These are phyloP conservation scores for Oxyscelio sp. DNA, from an alignment of 2,888 invertebrate genomes.

Conservation along the genomic window DNA sequence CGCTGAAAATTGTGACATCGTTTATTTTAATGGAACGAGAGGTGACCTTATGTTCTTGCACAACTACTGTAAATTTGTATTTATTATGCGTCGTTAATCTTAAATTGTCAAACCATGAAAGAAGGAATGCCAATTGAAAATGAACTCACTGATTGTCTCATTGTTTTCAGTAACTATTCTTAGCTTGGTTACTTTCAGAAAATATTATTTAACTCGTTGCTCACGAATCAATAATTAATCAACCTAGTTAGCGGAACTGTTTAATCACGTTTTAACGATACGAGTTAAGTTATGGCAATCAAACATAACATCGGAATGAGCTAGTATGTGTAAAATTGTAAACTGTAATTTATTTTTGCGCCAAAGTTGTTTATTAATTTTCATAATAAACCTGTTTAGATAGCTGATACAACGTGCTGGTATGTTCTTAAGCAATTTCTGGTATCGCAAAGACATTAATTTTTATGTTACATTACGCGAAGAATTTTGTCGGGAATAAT, in stretches of 20 bases:
- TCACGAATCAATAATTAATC: constrained; percentile 13
- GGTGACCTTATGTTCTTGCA: constrained; percentile 32
- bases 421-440: constrained; percentile 13
- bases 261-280: background rate
- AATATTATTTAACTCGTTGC: background rate
- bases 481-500: no score
- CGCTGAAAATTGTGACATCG: constrained; percentile 37
- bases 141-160: constrained; percentile 23
- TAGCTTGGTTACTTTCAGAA: background rate
- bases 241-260: constrained; percentile 1
- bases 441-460: background rate
- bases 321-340: constrained; percentile 15
- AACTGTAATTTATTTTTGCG: constrained; percentile 26
- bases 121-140: constrained; percentile 17
- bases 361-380: constrained; percentile 30
- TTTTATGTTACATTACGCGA: background rate
- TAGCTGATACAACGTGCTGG: constrained; percentile 38
- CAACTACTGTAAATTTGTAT: constrained; percentile 29
- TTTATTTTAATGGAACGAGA: constrained; percentile 27
- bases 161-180: constrained; percentile 33
- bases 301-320: constrained; percentile 13
- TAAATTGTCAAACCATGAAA: constrained; percentile 21
- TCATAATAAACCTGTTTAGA: constrained; percentile 49
- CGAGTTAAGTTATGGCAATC: background rate
- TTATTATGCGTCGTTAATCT: constrained; percentile 39